Evolutionary conservation across 2,113 vertebrate genomes (phyloP), one percentile per base, ranked within the genome.

Genomic region (Serinus canaria): DNA sequence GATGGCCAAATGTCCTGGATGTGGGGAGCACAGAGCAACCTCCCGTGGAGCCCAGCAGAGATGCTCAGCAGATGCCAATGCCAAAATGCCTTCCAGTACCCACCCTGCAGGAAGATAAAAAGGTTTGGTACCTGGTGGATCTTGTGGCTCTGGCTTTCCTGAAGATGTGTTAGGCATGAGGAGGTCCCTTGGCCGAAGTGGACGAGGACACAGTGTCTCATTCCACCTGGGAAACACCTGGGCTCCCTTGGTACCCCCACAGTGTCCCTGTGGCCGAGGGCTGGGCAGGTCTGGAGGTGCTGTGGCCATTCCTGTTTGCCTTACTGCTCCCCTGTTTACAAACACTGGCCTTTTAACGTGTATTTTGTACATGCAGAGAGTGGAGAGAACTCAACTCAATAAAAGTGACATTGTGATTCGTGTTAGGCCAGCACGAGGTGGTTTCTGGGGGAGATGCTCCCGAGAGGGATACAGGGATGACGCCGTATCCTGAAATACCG

Each of bases 291-390:
- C 28, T 1, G 1, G 62, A 21, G 35, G 37, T 52, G 81, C 74
- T 49, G 58, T 3, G 63, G 78, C 49, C 0, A 2, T 70, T 82
- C 67, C 44, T 46, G 92, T 70, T 84, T 79, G 88, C 94, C 91
- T 95, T 92, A 70, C 44, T 3, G 4, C n/a, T 89, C 43, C 93
- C 44, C 66, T 12, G 89, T 96, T 95, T 90, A 89, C 91, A 78
- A 44, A 74, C 68, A 53, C 28, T 2, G 69, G n/a, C 44, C 74
- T 95, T 89, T 94, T 80, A 1, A 85, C 33, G 33, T 30, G 28
- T 76, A 22, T 86, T 96, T 95, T 89, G 15, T 89, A 90, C 3
- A 4, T 41, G 87, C 39, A 21, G 70, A 41, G 66, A 37, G 53
- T 2, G 3, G 80, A 75, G 70, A 72, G 59, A 50, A 72, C 33